Conservation (phyloP, 64 coral and sea anemone species). For the Trachythela sp. region DNA sequence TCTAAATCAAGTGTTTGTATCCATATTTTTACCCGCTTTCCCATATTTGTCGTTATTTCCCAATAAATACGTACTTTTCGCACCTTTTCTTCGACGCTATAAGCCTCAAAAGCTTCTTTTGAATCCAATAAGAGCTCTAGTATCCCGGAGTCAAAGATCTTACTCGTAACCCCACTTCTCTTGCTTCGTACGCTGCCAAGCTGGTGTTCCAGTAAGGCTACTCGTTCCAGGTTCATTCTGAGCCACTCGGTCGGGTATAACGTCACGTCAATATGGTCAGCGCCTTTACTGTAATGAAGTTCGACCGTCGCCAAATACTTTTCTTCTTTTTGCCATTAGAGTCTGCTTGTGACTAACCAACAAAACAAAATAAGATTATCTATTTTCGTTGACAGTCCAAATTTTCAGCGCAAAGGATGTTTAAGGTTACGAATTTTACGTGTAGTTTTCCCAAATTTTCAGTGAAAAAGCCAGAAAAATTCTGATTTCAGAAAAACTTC, state of each 20-base stretch:
- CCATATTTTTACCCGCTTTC: background rate
- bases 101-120: background rate
- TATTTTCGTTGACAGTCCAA: too few species aligned
- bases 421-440: too few species aligned
- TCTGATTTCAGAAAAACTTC: too few species aligned
- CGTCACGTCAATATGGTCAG: constrained; percentile 23
- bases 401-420: too few species aligned
- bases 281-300: constrained; percentile 76
- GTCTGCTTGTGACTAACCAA: constrained; percentile 46
- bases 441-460: too few species aligned
- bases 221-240: constrained; percentile 69
- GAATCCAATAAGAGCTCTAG: constrained; percentile 56
- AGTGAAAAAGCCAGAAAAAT: too few species aligned
- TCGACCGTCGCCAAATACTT: constrained; percentile 67
- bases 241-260: constrained; percentile 66
- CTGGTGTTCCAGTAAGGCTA: constrained; percentile 86
- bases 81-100: background rate
- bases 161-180: constrained; percentile 35
- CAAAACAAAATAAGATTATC: background rate
- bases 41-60: background rate
- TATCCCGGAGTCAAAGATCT: constrained; percentile 44
- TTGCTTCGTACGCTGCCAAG: constrained; percentile 32
- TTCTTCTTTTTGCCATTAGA: constrained; percentile 67
- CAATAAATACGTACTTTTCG: too few species aligned
- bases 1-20: background rate